Evolutionary conservation across 2,888 invertebrate species (phyloP).

Genomic region (Tetragnatha montana): DNA sequence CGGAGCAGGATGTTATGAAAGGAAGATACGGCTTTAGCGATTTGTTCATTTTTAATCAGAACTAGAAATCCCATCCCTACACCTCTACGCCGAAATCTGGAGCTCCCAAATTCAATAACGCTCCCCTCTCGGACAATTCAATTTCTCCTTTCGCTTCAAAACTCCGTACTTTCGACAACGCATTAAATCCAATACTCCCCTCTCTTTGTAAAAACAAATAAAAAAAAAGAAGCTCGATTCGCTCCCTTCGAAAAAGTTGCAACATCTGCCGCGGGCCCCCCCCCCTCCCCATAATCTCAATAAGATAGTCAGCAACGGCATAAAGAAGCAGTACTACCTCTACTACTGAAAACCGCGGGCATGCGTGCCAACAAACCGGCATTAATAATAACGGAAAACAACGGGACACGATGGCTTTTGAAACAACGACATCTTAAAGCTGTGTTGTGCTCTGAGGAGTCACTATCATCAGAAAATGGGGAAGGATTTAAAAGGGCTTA

Average conservation of each 20-base stretch:
- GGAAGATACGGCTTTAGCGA: background rate
- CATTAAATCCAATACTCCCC: conserved; percentile 11
- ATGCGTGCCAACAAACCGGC: background rate
- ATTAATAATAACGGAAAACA: background rate
- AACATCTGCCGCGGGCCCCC: conserved; percentile 17
- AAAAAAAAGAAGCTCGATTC: background rate
- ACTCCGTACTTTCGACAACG: background rate
- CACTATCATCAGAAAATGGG: background rate
- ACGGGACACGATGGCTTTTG: background rate
- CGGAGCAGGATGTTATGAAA: too few relatives aligned
- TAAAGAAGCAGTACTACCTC: background rate
- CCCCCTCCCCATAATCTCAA: conserved; percentile 11
- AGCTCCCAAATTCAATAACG: background rate
- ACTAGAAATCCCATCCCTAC: background rate
- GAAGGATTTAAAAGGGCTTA: background rate
- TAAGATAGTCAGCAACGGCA: conserved; percentile 23
- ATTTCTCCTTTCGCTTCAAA: background rate
- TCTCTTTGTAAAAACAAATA: background rate
- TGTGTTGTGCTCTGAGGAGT: background rate
- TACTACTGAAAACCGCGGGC: background rate
- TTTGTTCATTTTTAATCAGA: background rate
- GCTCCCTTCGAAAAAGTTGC: background rate
- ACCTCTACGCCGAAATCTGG: background rate
- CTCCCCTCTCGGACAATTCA: background rate
- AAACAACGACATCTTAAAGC: background rate